Base-by-base conservation (phyloP, 2,888 invertebrate genomes). In the Tachina fera region DNA sequence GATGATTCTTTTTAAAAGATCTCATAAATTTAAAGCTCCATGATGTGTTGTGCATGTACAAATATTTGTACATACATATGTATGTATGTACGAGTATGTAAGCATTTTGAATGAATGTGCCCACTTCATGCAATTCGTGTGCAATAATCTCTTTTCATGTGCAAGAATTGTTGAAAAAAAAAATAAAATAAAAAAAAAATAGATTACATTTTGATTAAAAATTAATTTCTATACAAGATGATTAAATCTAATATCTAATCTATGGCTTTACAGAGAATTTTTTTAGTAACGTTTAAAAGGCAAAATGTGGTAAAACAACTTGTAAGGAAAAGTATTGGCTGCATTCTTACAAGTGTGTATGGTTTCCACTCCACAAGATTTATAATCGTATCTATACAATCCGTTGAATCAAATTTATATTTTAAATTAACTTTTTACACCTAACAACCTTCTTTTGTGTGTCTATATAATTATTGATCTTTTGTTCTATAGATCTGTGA, bases 191-290 rank as follows among this genome's bases (percentile, higher is more conserved):
- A 56, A 49, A 49, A 70, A 47, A 22, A 77, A 85, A 81, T 74
- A 77, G 78, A 85, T 82, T 82, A 78, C 78, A 82, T 85, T 85
- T 85, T 82, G 78, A 85, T 82, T 85, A 82, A 78, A 85, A 85
- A 74, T 77, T 84, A 84, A 84, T 84, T 84, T 76, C 67, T 49
- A 39, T 65, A 68, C 60, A 68, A 78, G 68, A 70, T 82, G 77
- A 81, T 77, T 85, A 74, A 82, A 85, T 75, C 70, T 78, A 51
- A 60, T 70, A 51, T 56, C 51, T 75, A 83, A 77, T 77, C 77
- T 72, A 47, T 61, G 43, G 49, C 49, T 14, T 72, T 56, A 43
- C 8, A 43, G 11, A 74, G 11, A 39, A 11, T 19, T 43, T 3
- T 43, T 3, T 56, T 39, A 31, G 1, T 47, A 11, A 60, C 41